These are phyloP conservation scores for Porites cylindrica DNA, from an alignment of 92 coral and sea anemone genomes.

Conservation along the genomic window DNA sequence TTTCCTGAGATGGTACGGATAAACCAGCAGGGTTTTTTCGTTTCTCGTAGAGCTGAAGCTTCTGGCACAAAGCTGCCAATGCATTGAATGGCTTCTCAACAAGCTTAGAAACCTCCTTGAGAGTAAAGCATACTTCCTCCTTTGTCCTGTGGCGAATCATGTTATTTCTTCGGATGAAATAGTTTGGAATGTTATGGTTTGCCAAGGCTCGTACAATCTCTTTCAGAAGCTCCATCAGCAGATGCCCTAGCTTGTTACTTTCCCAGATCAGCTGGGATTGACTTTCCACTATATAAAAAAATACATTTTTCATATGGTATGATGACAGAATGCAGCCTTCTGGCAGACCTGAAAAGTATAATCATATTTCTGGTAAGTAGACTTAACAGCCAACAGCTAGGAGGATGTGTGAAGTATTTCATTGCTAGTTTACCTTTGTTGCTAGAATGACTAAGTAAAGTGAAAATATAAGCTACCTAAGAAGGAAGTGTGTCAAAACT, in stretches of 20 bases:
- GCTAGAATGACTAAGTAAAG: too few species aligned
- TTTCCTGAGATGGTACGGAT: slow-evolving; percentile 6
- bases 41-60: slow-evolving; percentile 32
- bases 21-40: slow-evolving; percentile 5
- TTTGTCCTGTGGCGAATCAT: slow-evolving; percentile 43
- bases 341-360: slow-evolving; percentile 31
- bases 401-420: too few species aligned
- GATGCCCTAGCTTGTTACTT: slow-evolving; percentile 22
- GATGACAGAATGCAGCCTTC: slow-evolving; percentile 46
- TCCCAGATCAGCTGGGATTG: slow-evolving; percentile 20
- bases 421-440: too few species aligned
- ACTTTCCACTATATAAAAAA: slow-evolving; percentile 35
- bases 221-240: slow-evolving; percentile 30
- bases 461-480: too few species aligned
- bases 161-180: slow-evolving; percentile 34
- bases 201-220: slow-evolving; percentile 37
- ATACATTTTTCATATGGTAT: slow-evolving; percentile 39
- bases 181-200: slow-evolving; percentile 43
- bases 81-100: slow-evolving; percentile 29
- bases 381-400: not conserved
- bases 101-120: slow-evolving; percentile 38
- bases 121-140: slow-evolving; percentile 33
- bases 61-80: slow-evolving; percentile 34
- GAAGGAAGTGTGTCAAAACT: too few species aligned
- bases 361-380: too few species aligned